Evolutionary conservation across 1,140 invertebrate genomes (phyloP).

Genomic region (Drosophila kohkoa): DNA sequence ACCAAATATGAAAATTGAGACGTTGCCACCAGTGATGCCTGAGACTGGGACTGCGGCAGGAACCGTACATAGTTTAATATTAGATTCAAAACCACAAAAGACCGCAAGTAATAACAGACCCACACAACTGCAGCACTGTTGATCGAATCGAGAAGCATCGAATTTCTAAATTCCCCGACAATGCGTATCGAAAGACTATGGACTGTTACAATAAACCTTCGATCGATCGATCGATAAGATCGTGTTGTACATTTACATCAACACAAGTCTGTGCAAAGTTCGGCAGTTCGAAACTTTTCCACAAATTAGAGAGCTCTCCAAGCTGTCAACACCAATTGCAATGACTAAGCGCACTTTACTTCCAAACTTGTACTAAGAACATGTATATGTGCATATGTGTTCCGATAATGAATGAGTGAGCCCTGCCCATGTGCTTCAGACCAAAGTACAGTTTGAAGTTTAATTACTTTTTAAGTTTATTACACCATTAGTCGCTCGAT

Average conservation of each 20-base stretch:
- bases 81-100: constrained; percentile 34
- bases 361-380: neutral
- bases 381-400: neutral
- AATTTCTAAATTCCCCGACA: constrained; percentile 36
- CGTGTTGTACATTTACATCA: constrained; percentile 4
- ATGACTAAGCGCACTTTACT: constrained; percentile 11
- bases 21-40: neutral
- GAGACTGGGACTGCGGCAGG: neutral
- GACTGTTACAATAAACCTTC: constrained; percentile 5
- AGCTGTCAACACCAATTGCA: constrained; percentile 6
- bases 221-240: neutral
- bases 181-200: constrained; percentile 1
- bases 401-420: constrained; percentile 2
- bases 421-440: neutral
- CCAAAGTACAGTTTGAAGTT: constrained; percentile 58
- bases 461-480: constrained; percentile 68
- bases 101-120: constrained; percentile 43
- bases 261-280: constrained; percentile 15
- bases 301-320: neutral
- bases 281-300: neutral
- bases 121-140: neutral
- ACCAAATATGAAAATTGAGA: constrained; percentile 26
- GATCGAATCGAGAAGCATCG: constrained; percentile 9
- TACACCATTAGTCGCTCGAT: constrained; percentile 34
- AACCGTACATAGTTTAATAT: constrained; percentile 20